These are phyloP conservation scores for Orientallactaga bullata DNA, from an alignment of 2,113 vertebrate species.

Conservation along the genomic window DNA sequence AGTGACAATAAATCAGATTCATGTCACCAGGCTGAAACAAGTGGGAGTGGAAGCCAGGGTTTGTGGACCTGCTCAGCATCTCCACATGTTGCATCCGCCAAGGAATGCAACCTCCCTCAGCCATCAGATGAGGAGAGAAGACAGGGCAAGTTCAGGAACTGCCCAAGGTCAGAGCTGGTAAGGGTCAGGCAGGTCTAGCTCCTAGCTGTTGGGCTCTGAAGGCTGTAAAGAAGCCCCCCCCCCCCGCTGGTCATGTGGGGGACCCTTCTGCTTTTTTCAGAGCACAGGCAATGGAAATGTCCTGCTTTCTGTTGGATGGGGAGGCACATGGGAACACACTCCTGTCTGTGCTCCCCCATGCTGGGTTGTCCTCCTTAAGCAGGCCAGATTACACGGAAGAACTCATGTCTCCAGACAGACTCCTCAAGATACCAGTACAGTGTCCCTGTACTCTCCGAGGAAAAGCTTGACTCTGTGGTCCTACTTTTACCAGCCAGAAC, in stretches of 20 bases:
- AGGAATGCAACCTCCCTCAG: background rate
- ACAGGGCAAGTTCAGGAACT: background rate
- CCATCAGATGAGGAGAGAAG: background rate
- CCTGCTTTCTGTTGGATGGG: background rate
- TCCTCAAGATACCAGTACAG: background rate
- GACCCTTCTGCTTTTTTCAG: background rate
- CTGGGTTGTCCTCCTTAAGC: background rate
- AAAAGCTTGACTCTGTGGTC: rapidly evolving
- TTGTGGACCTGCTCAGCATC: background rate
- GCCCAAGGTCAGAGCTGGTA: background rate
- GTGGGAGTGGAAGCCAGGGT: background rate
- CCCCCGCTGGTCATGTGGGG: background rate
- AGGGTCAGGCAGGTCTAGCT: background rate
- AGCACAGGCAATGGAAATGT: background rate
- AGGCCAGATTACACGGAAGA: background rate
- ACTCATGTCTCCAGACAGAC: background rate
- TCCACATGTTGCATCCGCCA: rapidly evolving
- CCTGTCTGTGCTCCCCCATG: background rate
- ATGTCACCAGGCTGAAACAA: background rate
- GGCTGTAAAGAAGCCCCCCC: too few relatives aligned
- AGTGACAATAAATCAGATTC: background rate
- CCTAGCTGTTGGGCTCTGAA: background rate
- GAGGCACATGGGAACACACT: background rate
- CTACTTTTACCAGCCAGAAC: background rate
- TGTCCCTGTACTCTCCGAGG: too few relatives aligned